A percentile compares a stretch with the other conserved stretches of the same genome.
Conservation (phyloP, 2,113 vertebrate genomes). For the Oncorhynchus nerka region DNA sequence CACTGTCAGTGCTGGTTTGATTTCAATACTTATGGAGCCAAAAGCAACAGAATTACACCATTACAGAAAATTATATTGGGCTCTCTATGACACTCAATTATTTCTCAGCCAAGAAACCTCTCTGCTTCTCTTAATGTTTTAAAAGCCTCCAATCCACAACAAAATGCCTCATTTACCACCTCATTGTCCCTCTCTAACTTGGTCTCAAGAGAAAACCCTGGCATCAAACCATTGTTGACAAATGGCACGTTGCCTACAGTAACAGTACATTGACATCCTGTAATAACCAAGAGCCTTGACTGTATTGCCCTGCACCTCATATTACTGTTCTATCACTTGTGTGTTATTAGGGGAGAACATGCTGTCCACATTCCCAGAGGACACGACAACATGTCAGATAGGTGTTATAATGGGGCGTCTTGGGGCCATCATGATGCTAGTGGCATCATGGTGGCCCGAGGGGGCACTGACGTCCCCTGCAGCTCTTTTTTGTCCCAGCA, state of each 20-base stretch:
- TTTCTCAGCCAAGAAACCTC: background rate
- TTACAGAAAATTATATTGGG: background rate
- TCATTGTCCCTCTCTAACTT: background rate
- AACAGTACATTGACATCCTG: background rate
- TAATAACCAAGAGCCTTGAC: background rate
- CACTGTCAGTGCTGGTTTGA: too few relatives aligned
- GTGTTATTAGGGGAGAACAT: background rate
- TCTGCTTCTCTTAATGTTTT: background rate
- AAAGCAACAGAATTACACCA: background rate
- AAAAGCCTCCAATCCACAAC: background rate
- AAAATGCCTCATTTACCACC: background rate
- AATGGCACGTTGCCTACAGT: background rate
- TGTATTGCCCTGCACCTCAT: too few relatives aligned
- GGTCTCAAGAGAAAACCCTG: background rate
- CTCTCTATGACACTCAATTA: background rate
- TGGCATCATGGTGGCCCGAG: slow-evolving; percentile 24
- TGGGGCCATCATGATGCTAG: background rate
- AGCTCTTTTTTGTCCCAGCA: slow-evolving; percentile 59
- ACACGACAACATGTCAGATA: background rate
- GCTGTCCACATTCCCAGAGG: background rate
- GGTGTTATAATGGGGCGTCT: background rate
- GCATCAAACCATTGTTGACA: background rate
- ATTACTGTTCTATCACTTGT: background rate
- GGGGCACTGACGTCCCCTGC: slow-evolving; percentile 54
- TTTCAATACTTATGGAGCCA: too few relatives aligned